These are phyloP conservation scores for Chloebia gouldiae DNA, from an alignment of 2,113 vertebrate species.

Conservation along the genomic window DNA sequence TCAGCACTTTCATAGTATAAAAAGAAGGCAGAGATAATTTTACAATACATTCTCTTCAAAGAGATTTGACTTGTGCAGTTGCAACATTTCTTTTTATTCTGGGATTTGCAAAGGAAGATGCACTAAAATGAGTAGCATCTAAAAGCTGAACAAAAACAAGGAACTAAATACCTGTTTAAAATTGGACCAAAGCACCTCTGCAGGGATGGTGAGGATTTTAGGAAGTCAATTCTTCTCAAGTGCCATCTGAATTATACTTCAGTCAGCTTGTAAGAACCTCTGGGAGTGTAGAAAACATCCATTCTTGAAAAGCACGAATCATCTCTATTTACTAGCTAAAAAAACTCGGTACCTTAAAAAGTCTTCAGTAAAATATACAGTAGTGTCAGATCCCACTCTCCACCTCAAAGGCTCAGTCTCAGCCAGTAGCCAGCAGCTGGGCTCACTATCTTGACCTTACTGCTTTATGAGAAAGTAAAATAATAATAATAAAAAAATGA, in stretches of 20 bases:
- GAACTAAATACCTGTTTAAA: neutral
- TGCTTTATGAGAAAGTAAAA: neutral
- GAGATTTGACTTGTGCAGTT: conserved; percentile 3
- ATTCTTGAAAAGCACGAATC: neutral
- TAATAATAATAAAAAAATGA: neutral
- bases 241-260: neutral
- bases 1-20: neutral
- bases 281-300: neutral
- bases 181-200: neutral
- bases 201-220: neutral
- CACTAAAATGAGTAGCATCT: neutral
- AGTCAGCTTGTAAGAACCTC: neutral
- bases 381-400: neutral
- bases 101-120: conserved; percentile 2
- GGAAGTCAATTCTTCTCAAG: neutral
- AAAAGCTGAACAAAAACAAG: neutral
- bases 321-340: neutral
- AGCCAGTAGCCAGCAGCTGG: neutral
- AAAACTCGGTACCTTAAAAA: neutral
- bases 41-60: conserved; percentile 38
- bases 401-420: neutral
- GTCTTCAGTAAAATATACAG: neutral
- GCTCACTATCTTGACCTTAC: neutral
- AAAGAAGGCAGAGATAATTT: conserved; percentile 22
- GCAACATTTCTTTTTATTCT: conserved; percentile 1